Evolutionary conservation across 2,888 invertebrate genomes (phyloP).

Genomic region (Alcis repandata): DNA sequence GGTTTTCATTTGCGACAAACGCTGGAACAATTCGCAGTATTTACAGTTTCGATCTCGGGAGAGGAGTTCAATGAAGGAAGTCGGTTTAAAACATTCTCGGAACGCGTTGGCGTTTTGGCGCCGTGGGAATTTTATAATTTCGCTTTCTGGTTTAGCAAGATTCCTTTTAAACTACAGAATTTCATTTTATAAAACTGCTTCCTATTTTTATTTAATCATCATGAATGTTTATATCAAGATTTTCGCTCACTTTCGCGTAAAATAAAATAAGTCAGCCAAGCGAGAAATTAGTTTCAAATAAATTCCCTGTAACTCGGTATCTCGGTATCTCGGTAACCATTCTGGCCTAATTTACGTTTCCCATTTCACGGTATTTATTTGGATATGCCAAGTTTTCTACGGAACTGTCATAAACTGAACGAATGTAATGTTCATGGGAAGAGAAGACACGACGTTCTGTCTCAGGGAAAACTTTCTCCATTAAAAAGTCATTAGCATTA

Average conservation of each 20-base stretch:
- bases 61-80: conserved; percentile 43
- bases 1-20: conserved; percentile 30
- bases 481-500: conserved; percentile 1
- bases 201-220: too few species aligned
- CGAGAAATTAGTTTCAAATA: not conserved
- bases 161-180: not conserved
- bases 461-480: not conserved
- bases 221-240: too few species aligned
- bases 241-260: too few species aligned
- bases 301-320: not conserved
- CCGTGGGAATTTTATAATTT: conserved; percentile 36
- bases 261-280: too few species aligned
- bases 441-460: too few species aligned
- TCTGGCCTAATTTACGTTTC: not conserved
- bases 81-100: conserved; percentile 37
- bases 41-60: conserved; percentile 43
- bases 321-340: not conserved
- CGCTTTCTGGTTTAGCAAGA: not conserved
- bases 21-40: conserved; percentile 42
- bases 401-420: conserved; percentile 2
- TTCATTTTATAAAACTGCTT: too few species aligned
- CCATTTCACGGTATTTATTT: conserved; percentile 1
- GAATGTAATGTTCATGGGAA: not conserved
- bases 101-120: conserved; percentile 13
- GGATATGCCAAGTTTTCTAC: not conserved